A percentile compares a stretch with the other conserved stretches of the same genome.
These are phyloP conservation scores for Helarctos malayanus DNA, from an alignment of 2,797 vertebrate genomes.

Conservation along the genomic window DNA sequence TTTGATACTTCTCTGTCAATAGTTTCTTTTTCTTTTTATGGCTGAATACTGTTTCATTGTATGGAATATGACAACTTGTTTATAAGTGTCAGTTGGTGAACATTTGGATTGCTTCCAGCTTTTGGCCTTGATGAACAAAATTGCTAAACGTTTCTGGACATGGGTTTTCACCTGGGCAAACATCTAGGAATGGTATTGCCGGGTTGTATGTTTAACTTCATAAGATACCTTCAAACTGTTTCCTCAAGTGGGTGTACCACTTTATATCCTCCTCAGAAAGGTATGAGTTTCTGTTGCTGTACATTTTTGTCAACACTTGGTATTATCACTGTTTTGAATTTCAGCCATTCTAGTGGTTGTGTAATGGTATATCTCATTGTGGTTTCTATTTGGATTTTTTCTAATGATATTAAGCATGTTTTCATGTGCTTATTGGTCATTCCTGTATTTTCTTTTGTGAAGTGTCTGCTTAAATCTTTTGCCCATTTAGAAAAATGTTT, in stretches of 20 bases:
- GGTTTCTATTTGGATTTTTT: not conserved
- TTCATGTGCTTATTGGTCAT: not conserved
- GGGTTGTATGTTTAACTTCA: not conserved
- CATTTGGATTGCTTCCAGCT: not conserved
- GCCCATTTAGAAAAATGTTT: not conserved
- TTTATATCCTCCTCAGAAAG: not conserved
- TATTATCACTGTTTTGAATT: not conserved
- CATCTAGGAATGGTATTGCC: not conserved
- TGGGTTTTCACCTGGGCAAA: not conserved
- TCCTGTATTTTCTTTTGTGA: not conserved
- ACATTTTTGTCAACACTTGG: not conserved
- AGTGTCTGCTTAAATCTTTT: not conserved
- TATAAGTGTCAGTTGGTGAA: not conserved
- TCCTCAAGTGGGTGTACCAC: not conserved
- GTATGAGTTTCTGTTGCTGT: not conserved
- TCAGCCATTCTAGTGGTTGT: not conserved
- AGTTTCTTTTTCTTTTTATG: not conserved
- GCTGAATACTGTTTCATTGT: not conserved
- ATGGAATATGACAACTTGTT: not conserved
- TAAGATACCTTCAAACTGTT: not conserved
- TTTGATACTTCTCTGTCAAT: not conserved
- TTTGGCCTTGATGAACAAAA: not conserved
- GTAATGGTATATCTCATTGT: not conserved
- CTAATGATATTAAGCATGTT: not conserved
- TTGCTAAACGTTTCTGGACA: not conserved